Evolutionary conservation across 2,113 vertebrate genomes (phyloP), one percentile per base, ranked within the genome.

Genomic region (Marmota monax): DNA sequence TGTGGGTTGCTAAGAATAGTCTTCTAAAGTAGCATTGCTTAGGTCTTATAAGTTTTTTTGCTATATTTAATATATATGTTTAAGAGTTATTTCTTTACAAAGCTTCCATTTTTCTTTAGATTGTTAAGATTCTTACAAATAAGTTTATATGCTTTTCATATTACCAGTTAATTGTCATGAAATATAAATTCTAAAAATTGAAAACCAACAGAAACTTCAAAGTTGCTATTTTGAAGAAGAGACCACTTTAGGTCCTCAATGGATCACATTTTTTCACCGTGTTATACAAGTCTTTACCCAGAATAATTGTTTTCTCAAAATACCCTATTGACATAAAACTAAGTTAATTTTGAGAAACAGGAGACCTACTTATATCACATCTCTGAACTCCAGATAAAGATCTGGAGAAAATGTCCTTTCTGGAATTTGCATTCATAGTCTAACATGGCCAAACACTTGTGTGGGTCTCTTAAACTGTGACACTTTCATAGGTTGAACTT

Each of bases 341-440:
- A 84, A 95, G 78, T 95, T 96, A 51, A 92, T 86, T 95, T 86
- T 93, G 69, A 94, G 18, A 95, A 34, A 74, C 42, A 92, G 63
- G 16, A 92, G 37, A 78, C 72, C 51, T 90, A 70, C 29, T 90
- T 22, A 56, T 86, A 12, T 27, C 51, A 93, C 45, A 82, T 96
- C 95, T 73, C 85, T 79, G 67, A 94, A 34, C 22, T 53, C 1
- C 25, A 96, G 13, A 56, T 67, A 95, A 69, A 78, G 34, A 96
- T 85, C 16, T 96, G 63, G 70, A 69, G 96, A 74, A 95, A 97
- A 95, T 8, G 70, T 48, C 23, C 48, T 85, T 61, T 90, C 88
- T 90, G 53, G 65, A 96, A 97, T 73, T 20, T 88, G 0, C 7
- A 4, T 88, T 98, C 89, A 82, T 29, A 69, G 7, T 56, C 25